A percentile compares a stretch with the other conserved stretches of the same genome.
phyloP scores from a whole-genome alignment of 2,888 invertebrate species.

The Tryphoninae sp. region DNA sequence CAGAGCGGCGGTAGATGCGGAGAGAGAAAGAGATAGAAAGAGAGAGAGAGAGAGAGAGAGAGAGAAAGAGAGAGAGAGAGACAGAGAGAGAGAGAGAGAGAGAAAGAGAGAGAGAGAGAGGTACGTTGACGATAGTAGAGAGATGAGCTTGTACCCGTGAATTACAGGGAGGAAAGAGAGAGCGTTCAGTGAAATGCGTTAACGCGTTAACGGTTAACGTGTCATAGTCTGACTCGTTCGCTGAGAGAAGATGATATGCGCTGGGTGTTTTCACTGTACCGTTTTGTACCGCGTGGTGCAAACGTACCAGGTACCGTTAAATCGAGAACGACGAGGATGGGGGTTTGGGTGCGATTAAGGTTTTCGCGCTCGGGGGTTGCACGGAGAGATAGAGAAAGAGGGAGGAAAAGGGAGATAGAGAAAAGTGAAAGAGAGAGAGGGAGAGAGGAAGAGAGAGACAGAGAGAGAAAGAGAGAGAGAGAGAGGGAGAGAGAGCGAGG shows the following conservation, averaged over 20 bases:
- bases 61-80: neutral
- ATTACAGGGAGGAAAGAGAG: conserved; percentile 1
- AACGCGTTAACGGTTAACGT: conserved; percentile 72
- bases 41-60: conserved; percentile 12
- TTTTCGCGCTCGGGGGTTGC: conserved; percentile 29
- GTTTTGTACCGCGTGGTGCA: conserved; percentile 10
- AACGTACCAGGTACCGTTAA: conserved; percentile 38
- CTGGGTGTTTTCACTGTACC: conserved; percentile 39
- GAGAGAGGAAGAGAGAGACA: neutral
- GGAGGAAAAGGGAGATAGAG: neutral
- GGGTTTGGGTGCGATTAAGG: conserved; percentile 13
- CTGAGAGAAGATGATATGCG: conserved; percentile 22
- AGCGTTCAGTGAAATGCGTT: conserved; percentile 68
- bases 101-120: no score
- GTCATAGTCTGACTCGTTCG: conserved; percentile 54
- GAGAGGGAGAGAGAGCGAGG: neutral
- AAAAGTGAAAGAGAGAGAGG: neutral
- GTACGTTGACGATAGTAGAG: conserved; percentile 22
- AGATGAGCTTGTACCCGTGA: conserved; percentile 22
- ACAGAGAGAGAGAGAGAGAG: neutral
- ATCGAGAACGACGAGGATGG: conserved; percentile 23
- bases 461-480: neutral
- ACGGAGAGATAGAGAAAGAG: conserved; percentile 33
- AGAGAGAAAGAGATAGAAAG: neutral
- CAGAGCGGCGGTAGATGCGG: neutral